Evolutionary conservation across 2,113 vertebrate genomes (phyloP).

Genomic region (Turdus rufiventris): DNA sequence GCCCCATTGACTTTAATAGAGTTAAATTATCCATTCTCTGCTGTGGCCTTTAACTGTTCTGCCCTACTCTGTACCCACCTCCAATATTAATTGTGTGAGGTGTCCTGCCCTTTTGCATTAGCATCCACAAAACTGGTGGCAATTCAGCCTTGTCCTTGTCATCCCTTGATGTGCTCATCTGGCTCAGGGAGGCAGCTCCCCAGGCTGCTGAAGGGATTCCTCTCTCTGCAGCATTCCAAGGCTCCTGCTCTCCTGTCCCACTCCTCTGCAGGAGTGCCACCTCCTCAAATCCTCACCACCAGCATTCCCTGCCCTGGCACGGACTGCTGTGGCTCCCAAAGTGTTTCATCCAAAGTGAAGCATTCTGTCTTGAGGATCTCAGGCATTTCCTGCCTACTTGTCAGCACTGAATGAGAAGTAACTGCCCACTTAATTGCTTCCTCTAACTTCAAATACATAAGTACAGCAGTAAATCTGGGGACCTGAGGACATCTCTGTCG

Average conservation of each 20-base stretch:
- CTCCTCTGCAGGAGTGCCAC: too few relatives aligned
- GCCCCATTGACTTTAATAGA: not conserved
- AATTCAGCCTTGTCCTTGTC: not conserved
- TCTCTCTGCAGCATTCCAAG: not conserved
- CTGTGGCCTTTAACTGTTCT: not conserved
- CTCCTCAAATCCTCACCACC: not conserved
- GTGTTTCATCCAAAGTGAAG: not conserved
- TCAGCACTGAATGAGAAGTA: not conserved
- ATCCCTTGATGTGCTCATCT: fast-evolving
- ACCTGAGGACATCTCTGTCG: too few relatives aligned
- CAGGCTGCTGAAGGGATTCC: not conserved
- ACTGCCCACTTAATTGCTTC: not conserved
- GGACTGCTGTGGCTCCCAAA: fast-evolving
- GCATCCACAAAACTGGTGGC: not conserved
- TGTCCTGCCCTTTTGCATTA: not conserved
- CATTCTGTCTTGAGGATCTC: not conserved
- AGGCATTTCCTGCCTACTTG: fast-evolving
- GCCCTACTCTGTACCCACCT: not conserved
- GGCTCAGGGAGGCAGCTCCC: not conserved
- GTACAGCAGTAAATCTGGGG: not conserved
- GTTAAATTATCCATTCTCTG: not conserved
- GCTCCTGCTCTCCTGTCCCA: not conserved
- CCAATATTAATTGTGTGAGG: not conserved
- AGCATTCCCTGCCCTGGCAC: too few relatives aligned
- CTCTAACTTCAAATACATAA: not conserved